Base-by-base conservation (phyloP, 2,888 invertebrate genomes). In the Amblyjoppa proteus region DNA sequence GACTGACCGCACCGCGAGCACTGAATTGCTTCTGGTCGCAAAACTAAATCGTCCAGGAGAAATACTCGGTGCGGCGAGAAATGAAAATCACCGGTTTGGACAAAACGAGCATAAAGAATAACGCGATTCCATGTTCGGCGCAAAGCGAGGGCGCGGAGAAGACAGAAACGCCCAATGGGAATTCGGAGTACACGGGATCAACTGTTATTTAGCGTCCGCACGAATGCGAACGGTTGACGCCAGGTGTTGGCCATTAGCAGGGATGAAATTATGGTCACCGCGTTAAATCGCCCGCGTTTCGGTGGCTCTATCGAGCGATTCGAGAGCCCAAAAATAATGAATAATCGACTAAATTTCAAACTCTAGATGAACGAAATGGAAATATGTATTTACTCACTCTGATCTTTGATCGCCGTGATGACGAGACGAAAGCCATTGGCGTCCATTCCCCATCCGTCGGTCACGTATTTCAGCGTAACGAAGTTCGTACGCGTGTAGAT, bases 401-500 rank as follows among this genome's bases (percentile, higher is more conserved):
- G 97, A 96, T 98, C 98, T 94, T 98, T 98, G 93, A 98, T 97
- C 91, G 98, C 98, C 88, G 98, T 98, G 95, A 98, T 98, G 94
- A 98, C 97, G 93, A 98, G 96, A 92, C 97, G 97, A 95, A 98
- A 98, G 91, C 98, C 98, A 95, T 98, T 98, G 91, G 97, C 96
- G 94, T 97, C 97, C 87, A 98, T 98, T 88, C 98, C 98, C 98
- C 98, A 98, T 93, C 96, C 96, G 95, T 98, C 98, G 75, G 98
- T 98, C 93, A 98, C 97, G 95, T 98, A 98, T 94, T 97, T 98
- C 90, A 98, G 96, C 77, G 98, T 98, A 93, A 98, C 98, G 95
- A 98, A 98, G 96, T 98, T 98, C 94, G 98, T 98, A 93, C 98
- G 96, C 83, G 98, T 98, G 95, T 97, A 97, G 94, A 98, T 96